phyloP scores from a whole-genome alignment of 2,113 vertebrate genomes.

The Oncorhynchus keta region DNA sequence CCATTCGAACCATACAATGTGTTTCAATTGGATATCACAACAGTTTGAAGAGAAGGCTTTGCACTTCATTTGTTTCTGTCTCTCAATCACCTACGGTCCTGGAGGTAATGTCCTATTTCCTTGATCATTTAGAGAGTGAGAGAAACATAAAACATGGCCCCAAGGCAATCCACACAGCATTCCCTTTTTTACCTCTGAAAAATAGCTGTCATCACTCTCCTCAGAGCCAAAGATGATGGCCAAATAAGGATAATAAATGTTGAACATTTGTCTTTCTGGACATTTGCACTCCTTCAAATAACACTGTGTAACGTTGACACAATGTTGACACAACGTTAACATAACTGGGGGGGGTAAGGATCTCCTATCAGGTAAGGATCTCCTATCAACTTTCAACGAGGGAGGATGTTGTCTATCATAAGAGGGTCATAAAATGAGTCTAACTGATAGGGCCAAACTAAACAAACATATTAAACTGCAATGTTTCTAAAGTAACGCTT shows the following conservation, averaged over 20 bases:
- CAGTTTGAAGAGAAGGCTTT: not conserved
- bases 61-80: conserved; percentile 2
- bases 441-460: conserved; percentile 22
- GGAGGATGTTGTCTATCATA: not conserved
- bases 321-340: conserved; percentile 68
- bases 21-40: conserved; percentile 22
- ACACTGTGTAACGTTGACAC: conserved; percentile 62
- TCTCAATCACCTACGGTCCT: not conserved
- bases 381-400: conserved; percentile 62
- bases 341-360: no score
- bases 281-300: conserved; percentile 56
- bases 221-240: not conserved
- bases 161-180: not conserved
- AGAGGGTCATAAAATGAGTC: not conserved
- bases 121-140: not conserved
- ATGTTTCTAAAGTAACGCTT: not conserved
- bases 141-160: not conserved
- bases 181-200: conserved; percentile 68
- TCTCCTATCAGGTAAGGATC: conserved; percentile 81
- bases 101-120: not conserved
- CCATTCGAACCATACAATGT: conserved; percentile 20
- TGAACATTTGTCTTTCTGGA: conserved; percentile 39
- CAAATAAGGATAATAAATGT: conserved; percentile 12
- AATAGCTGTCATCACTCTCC: conserved; percentile 1
- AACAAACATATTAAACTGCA: conserved; percentile 12